Conservation (phyloP, 2,113 vertebrate species). For the Sapayoa aenigma region DNA sequence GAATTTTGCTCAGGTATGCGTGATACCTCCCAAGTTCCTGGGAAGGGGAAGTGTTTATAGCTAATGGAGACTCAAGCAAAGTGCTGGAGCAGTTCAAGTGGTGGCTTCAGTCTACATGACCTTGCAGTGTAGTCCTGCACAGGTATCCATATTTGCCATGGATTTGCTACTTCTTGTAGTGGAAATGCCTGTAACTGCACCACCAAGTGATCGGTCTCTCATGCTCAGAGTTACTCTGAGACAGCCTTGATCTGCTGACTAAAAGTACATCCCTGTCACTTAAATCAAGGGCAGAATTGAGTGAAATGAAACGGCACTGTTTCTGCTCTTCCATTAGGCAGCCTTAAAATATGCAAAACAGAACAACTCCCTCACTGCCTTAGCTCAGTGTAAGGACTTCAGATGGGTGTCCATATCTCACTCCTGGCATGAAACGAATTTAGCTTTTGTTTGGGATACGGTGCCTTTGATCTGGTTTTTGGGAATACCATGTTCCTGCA, state of each 20-base stretch:
- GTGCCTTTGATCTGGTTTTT: background rate
- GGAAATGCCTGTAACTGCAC: background rate
- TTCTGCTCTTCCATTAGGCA: constrained; percentile 66
- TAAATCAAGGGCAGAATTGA: background rate
- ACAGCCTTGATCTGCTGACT: background rate
- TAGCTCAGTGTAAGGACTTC: constrained; percentile 39
- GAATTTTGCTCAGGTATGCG: constrained; percentile 30
- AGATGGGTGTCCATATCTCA: background rate
- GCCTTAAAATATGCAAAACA: constrained; percentile 52
- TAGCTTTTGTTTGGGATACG: background rate
- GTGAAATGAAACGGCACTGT: constrained; percentile 13
- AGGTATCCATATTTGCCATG: background rate
- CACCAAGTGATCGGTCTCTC: background rate
- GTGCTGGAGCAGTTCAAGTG: background rate
- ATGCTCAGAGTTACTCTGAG: background rate
- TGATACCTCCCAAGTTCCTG: background rate
- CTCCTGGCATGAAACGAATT: background rate
- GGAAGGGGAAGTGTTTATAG: background rate
- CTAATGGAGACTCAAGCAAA: background rate
- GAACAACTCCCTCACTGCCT: background rate
- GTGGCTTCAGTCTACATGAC: background rate
- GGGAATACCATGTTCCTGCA: background rate
- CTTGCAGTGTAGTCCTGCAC: background rate
- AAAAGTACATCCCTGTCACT: constrained; percentile 25
- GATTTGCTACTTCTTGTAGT: background rate